A percentile compares a stretch with the other conserved stretches of the same genome.
Conservation (phyloP, 2,113 vertebrate species). For the Leucopsar rothschildi region DNA sequence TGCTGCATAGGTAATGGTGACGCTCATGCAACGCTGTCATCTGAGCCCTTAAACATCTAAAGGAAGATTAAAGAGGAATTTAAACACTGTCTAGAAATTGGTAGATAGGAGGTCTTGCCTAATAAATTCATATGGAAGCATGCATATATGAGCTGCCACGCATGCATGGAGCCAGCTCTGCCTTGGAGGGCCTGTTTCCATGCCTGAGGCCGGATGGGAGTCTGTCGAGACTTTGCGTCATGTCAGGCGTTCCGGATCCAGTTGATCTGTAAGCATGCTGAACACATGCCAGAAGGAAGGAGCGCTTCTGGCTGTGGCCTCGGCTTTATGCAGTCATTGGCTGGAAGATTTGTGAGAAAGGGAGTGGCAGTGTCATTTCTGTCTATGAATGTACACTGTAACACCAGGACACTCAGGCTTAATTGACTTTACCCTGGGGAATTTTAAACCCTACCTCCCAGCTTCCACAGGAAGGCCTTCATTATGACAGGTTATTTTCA, state of each 20-base stretch:
- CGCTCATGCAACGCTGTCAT: accelerated
- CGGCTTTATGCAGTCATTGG: neutral
- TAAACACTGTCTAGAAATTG: neutral
- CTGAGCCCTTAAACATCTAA: neutral
- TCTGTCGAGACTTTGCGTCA: neutral
- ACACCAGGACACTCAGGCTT: neutral
- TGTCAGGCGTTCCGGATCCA: neutral
- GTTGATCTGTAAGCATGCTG: neutral
- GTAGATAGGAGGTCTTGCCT: neutral
- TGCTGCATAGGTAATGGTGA: neutral
- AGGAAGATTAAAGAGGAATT: neutral
- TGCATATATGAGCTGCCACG: neutral
- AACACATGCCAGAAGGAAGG: neutral
- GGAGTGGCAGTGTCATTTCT: neutral
- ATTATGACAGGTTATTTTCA: neutral
- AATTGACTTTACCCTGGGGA: neutral
- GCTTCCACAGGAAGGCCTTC: neutral
- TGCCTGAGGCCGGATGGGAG: neutral
- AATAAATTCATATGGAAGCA: neutral
- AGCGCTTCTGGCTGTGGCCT: neutral
- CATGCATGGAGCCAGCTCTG: neutral
- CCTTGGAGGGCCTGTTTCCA: neutral
- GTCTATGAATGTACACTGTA: neutral
- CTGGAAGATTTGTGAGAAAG: neutral
- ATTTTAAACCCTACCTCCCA: neutral